Base-by-base conservation (phyloP, 2,113 vertebrate species). In the Octodon degus region DNA sequence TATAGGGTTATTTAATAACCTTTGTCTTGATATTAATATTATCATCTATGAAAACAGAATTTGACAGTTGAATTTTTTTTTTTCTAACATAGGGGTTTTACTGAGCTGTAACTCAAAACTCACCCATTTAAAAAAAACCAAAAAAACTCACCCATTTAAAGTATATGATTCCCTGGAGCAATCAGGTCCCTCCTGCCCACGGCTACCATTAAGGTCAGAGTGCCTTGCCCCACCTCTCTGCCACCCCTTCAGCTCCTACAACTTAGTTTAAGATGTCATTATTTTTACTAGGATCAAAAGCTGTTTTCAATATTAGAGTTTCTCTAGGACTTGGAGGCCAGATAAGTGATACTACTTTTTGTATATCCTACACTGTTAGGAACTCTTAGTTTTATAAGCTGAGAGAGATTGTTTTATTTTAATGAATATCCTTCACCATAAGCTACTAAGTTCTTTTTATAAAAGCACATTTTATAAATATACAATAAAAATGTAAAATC, bases 361-460 rank as follows among this genome's bases (percentile, higher is more conserved):
- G 25, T 24, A 82, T 89, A 77, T 83, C 24, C 43, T 80, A 83
- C 22, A 80, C 90, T 53, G 47, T 60, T 86, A 40, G 40, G 34
- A 93, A 86, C 74, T 95, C 43, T 47, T 76, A 89, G 30, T 89
- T 96, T 79, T 93, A 80, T 83, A 94, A 92, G 85, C 34, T 50
- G 40, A 70, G n/a, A 67, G 40, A 27, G 83, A 22, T 34, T 91
- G 62, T 77, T 91, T 91, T 37, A 88, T 63, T 65, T 79, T 67
- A 94, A 34, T n/a, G n/a, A 79, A 60, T 7, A 86, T 81, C 80
- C 53, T 94, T 87, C 8, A 70, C 60, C 2, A 65, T 76, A 58
- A 40, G 20, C 47, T 76, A 89, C 1, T 7, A 62, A 74, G 7
- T 81, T 86, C 10, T 70, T 79, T 79, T 80, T 80, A 43, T 62